Percentiles rank a stretch among this genome's conserved stretches.
Conservation (phyloP, 1,140 invertebrate genomes). For the Nixonia krombeini region DNA sequence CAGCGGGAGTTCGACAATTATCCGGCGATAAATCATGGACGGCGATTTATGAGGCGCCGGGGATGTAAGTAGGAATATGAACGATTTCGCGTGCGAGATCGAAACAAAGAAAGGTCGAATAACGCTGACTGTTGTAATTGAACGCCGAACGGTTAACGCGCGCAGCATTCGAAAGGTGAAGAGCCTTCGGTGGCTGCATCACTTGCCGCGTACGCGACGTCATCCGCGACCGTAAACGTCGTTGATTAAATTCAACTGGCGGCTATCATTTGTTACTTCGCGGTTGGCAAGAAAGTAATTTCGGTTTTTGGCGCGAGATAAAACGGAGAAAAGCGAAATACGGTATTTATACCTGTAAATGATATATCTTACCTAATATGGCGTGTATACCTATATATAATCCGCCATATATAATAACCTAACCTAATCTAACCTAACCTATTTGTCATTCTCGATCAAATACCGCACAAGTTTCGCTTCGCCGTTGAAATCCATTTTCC, state of each 20-base stretch:
- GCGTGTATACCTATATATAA: constrained; percentile 6
- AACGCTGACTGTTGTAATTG: constrained; percentile 10
- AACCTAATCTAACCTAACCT: too few species aligned
- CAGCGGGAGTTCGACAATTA: too few species aligned
- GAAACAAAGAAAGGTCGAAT: constrained; percentile 14
- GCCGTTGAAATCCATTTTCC: too few species aligned
- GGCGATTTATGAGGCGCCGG: too few species aligned
- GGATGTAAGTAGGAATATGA: constrained; percentile 9
- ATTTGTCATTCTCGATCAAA: constrained; percentile 17
- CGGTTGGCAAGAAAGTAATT: too few species aligned
- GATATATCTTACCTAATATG: too few species aligned
- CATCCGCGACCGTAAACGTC: constrained; percentile 21
- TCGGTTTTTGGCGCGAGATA: too few species aligned
- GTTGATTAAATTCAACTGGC: constrained; percentile 35
- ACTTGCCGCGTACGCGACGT: neutral
- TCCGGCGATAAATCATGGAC: too few species aligned
- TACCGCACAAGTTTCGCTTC: too few species aligned
- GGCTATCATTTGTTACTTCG: constrained; percentile 24
- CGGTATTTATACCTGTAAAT: too few species aligned
- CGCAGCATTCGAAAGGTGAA: constrained; percentile 18
- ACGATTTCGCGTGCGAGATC: neutral
- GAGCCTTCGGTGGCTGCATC: constrained; percentile 5
- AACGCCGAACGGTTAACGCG: constrained; percentile 17
- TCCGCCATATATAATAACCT: too few species aligned
- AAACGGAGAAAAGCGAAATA: too few species aligned